These are phyloP conservation scores for Chlorocebus sabaeus DNA, from an alignment of 2,113 vertebrate species.

Conservation along the genomic window DNA sequence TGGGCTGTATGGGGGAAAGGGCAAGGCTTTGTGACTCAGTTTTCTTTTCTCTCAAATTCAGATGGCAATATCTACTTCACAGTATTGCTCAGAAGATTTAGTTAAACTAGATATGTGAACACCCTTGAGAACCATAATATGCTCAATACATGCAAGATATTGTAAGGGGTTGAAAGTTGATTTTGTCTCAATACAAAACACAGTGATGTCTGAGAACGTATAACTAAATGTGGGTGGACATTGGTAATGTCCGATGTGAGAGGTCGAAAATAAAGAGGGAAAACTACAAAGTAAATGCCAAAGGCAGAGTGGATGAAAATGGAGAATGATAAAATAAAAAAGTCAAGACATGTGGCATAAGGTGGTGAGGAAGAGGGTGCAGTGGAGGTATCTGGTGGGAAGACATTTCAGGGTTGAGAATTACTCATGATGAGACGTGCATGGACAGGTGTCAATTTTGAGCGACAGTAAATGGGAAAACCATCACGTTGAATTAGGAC, in stretches of 20 bases:
- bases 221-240: background rate
- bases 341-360: background rate
- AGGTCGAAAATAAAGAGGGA: background rate
- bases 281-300: background rate
- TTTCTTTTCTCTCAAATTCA: background rate
- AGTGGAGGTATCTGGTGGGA: background rate
- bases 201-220: background rate
- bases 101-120: background rate
- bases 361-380: rapidly evolving
- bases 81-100: background rate
- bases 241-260: background rate
- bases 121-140: background rate
- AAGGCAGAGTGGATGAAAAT: background rate
- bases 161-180: background rate
- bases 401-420: background rate
- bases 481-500: background rate
- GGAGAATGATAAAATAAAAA: background rate
- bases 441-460: background rate
- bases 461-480: background rate
- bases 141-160: background rate
- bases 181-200: background rate
- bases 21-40: background rate
- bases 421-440: background rate
- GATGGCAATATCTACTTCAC: background rate
- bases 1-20: background rate